Evolutionary conservation across 2,888 invertebrate species (phyloP).

Genomic region (Spilosoma lubricipeda): DNA sequence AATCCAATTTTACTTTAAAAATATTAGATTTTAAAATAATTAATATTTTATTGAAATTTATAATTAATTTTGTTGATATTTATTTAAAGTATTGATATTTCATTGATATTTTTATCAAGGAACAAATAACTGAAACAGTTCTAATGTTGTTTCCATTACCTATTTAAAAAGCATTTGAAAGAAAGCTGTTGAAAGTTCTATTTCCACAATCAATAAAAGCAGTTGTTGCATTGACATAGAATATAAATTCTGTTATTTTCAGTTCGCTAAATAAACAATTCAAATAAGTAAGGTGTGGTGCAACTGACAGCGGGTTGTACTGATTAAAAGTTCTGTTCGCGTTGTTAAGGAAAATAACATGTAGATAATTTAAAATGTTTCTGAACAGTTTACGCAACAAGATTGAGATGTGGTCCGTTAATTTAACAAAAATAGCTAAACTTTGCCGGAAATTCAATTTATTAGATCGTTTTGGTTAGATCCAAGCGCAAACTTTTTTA

Average conservation of each 20-base stretch:
- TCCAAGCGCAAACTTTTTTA: too few relatives aligned
- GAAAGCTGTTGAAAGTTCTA: too few relatives aligned
- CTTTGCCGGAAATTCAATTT: too few relatives aligned
- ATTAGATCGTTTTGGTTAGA: too few relatives aligned
- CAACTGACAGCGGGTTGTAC: constrained; percentile 17
- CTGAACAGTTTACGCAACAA: not conserved
- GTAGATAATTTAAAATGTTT: constrained; percentile 8
- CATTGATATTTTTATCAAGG: not conserved
- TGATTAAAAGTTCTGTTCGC: constrained; percentile 8
- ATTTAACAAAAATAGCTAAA: too few relatives aligned
- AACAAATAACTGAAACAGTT: not conserved
- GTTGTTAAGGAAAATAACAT: not conserved
- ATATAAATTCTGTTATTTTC: constrained; percentile 20
- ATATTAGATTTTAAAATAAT: too few relatives aligned
- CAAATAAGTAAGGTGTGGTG: constrained; percentile 16
- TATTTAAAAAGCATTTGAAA: not conserved
- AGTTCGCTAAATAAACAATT: constrained; percentile 25
- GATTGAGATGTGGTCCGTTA: not conserved
- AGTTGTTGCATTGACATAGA: not conserved
- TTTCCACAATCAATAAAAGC: constrained; percentile 5
- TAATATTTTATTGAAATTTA: too few relatives aligned
- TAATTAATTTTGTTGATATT: too few relatives aligned
- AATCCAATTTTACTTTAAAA: not conserved
- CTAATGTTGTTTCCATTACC: not conserved
- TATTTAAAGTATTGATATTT: too few relatives aligned